Base-by-base conservation (phyloP, 1,140 invertebrate genomes). In the Stratiolaelaps scimitus region DNA sequence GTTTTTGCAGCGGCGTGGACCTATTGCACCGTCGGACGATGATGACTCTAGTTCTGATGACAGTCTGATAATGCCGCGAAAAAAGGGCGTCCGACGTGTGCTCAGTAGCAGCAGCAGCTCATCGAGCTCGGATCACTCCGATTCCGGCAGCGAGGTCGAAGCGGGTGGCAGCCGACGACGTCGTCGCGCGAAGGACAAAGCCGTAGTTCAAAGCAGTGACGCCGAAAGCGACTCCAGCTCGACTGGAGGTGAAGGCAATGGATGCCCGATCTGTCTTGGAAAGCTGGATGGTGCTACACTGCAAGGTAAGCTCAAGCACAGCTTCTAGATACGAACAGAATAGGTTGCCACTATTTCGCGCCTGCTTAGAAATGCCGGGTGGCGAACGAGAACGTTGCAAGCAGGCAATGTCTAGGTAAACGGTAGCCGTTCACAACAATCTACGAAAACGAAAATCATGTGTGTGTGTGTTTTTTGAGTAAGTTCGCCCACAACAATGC, bases 1-100 rank as follows among this genome's bases (percentile, higher is more conserved):
- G n/a, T 23, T 1, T 34, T 26, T 28, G 4, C 19, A 48, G 47
- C 53, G 34, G 53, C 20, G 26, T 26, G 53, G 15, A 10, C 15
- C 83, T 86, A 29, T 90, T 92, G 74, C 90, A 91, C 76, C 87
- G 88, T 0, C 81, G 87, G 43, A 89, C 89, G 0, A 86, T 92
- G 82, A 77, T 85, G 7, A 83, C 2, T 60, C 53, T 19, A 40
- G 34, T 40, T 60, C 53, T 6, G 53, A 60, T 23, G 53, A 60
- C 34, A 60, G 53, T 60, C 20, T 60, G 20, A 60, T 60, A 15
- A 34, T 60, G 53, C 34, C 53, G 17, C 53, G 53, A 17, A 60
- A 60, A 34, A 60, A 60, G 10, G 34, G 34, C 4, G 23, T 23
- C 23, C 26, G 34, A 60, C 26, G 53, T 19, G n/a, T n/a, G 10